Base-by-base conservation (phyloP, 1,140 invertebrate genomes). In the Heliconius himera region DNA sequence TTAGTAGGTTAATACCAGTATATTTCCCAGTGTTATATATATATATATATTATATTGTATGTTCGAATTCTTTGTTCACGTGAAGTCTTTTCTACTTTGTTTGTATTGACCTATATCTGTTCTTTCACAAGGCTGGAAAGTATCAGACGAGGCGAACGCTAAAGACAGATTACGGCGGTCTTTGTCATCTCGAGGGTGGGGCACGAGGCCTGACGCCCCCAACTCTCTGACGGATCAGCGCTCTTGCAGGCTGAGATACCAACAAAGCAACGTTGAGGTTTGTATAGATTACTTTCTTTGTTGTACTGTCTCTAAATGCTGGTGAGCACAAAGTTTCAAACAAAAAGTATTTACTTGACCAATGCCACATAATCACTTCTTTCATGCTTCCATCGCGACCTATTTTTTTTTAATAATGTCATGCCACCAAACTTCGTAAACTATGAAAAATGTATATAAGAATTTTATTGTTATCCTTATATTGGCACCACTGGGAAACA, bases 221-320 rank as follows among this genome's bases (percentile, higher is more conserved):
- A 96, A 95, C 85, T 95, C 96, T 18, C 92, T 96, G 73, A 93
- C 95, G 0, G 96, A 97, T 54, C 95, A 95, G 84, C 95, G 95
- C 18, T 95, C 95, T 3, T 99, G 98, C 87, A 95, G 97, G 20
- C 94, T 98, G 6, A 95, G 98, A 33, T 99, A 98, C 87, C 98
- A 99, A 88, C 98, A 99, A 90, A 98, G 97, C 81, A 96, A 97
- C 18, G 96, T 99, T 20, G 97, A 99, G 91, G 98, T 95, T 87
- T 85, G 87, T 87, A 78, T 72, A 75, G 76, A 77, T 81, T 81
- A 26, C 33, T 78, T 81, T 81, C 77, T 81, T 77, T 54, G 70
- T 75, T 3, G 26, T 26, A 29, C 49, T 72, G 11, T 20, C 29
- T 49, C 8, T 29, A 66, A 66, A 56, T 56, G 56, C 11, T 66